Conservation (phyloP, 64 coral and sea anemone species). For the Catalaphyllia jardinei region DNA sequence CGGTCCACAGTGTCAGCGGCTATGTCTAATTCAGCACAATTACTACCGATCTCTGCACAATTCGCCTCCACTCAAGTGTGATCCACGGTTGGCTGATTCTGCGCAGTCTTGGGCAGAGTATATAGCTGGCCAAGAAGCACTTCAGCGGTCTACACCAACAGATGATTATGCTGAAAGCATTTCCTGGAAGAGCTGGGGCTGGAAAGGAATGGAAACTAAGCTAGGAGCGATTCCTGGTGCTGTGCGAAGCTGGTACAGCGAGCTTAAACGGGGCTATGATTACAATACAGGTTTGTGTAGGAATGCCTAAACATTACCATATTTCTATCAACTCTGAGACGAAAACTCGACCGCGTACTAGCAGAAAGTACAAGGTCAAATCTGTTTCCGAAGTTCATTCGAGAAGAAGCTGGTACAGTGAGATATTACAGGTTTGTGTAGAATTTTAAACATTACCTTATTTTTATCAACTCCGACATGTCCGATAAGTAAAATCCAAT, state of each 20-base stretch:
- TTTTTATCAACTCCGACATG: too few relatives aligned
- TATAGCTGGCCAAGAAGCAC: constrained; percentile 15
- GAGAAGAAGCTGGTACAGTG: neutral
- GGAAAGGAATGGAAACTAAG: constrained; percentile 43
- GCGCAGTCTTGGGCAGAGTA: constrained; percentile 69
- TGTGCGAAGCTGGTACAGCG: constrained; percentile 41
- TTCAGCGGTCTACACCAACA: constrained; percentile 18
- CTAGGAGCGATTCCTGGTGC: constrained; percentile 48
- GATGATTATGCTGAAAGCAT: constrained; percentile 31
- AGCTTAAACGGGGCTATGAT: neutral
- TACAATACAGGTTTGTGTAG: constrained; percentile 2
- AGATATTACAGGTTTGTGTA: neutral
- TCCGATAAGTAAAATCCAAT: too few relatives aligned
- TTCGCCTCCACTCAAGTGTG: constrained; percentile 64
- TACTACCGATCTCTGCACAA: constrained; percentile 74
- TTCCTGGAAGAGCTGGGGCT: constrained; percentile 59
- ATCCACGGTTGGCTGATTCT: constrained; percentile 66
- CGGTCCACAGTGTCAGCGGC: constrained; percentile 61
- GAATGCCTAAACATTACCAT: too few relatives aligned
- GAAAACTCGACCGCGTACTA: too few relatives aligned
- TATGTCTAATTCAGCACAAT: constrained; percentile 75
- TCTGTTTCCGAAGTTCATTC: too few relatives aligned
- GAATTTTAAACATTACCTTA: neutral
- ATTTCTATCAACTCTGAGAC: too few relatives aligned
- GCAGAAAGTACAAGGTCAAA: too few relatives aligned